Evolutionary conservation across 1,140 invertebrate species (phyloP), one percentile per base, ranked within the genome.

Genomic region (Batillaria attramentaria): DNA sequence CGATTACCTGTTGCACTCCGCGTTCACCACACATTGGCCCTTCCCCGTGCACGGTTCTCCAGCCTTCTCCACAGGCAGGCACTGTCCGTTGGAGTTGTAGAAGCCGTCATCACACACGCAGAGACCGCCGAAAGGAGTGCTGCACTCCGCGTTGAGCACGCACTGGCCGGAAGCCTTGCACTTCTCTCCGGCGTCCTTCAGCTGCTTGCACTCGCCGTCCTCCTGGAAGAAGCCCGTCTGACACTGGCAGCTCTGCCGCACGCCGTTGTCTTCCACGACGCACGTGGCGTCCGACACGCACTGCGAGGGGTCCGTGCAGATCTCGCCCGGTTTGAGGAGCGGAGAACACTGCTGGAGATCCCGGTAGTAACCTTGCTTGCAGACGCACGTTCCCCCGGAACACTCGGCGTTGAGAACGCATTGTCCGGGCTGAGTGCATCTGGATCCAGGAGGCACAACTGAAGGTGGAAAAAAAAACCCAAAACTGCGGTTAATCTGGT

Each of bases 361-460:
- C 33, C 39, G 68, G 54, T 70, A 80, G 35, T 39, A 80, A 5
- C 74, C 62, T 43, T 39, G 31, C 33, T 78, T 72, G 65, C 79
- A 81, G 31, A 43, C 42, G 42, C 79, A 81, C 18, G 62, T 72
- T 3, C 79, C 79, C 33, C 57, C n/a, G 18, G 75, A 66, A 65
- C 79, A 81, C 76, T 81, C 79, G 37, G 79, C 79, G 54, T 81
- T 66, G n/a, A 77, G 50, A 39, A 81, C 75, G 72, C 79, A 81
- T 76, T 81, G 79, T 1, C 79, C 79, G 8, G 54, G 37, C 20
- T 62, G 75, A 6, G 73, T 75, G 62, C 79, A 81, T 13, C 42
- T 35, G 16, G 77, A 69, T n/a, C 75, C 75, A 1, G 79, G 79
- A 1, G 72, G 73, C n/a, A 69, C 31, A 65, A 57, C 77, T 78